A percentile compares a stretch with the other conserved stretches of the same genome.
Conservation (phyloP, 2,113 vertebrate genomes). For the Chionodraco myersi region DNA sequence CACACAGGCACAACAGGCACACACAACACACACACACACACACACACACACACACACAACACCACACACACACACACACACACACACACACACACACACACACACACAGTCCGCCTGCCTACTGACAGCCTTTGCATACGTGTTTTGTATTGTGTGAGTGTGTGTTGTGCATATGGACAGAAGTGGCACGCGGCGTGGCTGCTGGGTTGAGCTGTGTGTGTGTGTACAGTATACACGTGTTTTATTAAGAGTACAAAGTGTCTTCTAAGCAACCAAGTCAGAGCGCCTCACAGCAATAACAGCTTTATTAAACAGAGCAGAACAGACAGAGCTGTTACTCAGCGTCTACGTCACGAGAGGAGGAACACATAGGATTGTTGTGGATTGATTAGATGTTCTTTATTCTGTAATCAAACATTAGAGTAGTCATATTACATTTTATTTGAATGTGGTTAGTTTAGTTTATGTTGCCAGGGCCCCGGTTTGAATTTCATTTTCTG, state of each 20-base stretch:
- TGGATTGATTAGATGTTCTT: neutral
- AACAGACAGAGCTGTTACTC: neutral
- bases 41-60: too few species aligned
- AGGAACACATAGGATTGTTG: neutral
- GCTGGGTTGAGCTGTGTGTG: neutral
- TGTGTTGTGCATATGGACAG: slow-evolving; percentile 19
- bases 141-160: slow-evolving; percentile 18
- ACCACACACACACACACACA: too few species aligned
- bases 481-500: neutral
- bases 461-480: neutral
- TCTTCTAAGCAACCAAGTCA: slow-evolving; percentile 1
- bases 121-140: slow-evolving; percentile 50
- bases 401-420: neutral
- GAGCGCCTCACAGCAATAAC: neutral
- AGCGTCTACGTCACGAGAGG: neutral
- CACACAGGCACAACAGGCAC: too few species aligned
- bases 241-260: neutral
- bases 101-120: slow-evolving; percentile 29
- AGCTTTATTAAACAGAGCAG: slow-evolving; percentile 3
- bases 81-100: neutral
- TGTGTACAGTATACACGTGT: slow-evolving; percentile 16
- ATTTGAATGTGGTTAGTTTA: neutral
- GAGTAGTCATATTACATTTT: neutral
- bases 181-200: slow-evolving; percentile 31
- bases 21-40: too few species aligned